Percentiles rank a stretch among this genome's conserved stretches.
These are phyloP conservation scores for Latrodectus elegans DNA, from an alignment of 2,888 invertebrate genomes.

Conservation along the genomic window DNA sequence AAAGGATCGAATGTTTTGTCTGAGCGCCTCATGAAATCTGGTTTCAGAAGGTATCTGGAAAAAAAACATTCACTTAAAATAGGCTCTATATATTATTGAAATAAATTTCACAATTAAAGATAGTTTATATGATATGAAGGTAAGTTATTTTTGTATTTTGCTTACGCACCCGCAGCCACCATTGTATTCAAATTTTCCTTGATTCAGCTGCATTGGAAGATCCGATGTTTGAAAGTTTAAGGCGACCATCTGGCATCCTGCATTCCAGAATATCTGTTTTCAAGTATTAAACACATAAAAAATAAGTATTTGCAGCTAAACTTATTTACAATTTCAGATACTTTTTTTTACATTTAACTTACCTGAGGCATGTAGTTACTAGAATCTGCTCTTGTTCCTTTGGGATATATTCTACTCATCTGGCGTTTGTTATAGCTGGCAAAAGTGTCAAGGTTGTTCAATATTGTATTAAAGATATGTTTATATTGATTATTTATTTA, in stretches of 20 bases:
- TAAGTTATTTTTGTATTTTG: not conserved
- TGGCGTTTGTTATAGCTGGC: constrained; percentile 96
- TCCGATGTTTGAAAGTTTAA: constrained; percentile 99
- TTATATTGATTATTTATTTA: not conserved
- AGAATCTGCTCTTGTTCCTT: constrained; percentile 98
- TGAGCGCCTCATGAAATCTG: constrained; percentile 98
- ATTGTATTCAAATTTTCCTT: constrained; percentile 99
- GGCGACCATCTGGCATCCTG: constrained; percentile 98
- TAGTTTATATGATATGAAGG: no score
- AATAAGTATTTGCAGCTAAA: no score
- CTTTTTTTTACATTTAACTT: constrained; percentile 64
- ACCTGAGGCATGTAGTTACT: constrained; percentile 99
- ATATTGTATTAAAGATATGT: not conserved
- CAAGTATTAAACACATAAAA: not conserved
- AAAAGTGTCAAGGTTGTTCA: not conserved
- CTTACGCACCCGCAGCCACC: constrained; percentile 89
- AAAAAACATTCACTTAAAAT: constrained; percentile 22
- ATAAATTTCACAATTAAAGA: not conserved
- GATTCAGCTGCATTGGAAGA: constrained; percentile 99
- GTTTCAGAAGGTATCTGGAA: constrained; percentile 90
- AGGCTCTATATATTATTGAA: not conserved
- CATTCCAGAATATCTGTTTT: constrained; percentile 96
- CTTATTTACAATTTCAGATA: not conserved
- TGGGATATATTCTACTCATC: constrained; percentile 99
- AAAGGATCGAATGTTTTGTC: constrained; percentile 99